Conservation (phyloP, 2,888 invertebrate genomes). For the Petrolisthes manimaculis region DNA sequence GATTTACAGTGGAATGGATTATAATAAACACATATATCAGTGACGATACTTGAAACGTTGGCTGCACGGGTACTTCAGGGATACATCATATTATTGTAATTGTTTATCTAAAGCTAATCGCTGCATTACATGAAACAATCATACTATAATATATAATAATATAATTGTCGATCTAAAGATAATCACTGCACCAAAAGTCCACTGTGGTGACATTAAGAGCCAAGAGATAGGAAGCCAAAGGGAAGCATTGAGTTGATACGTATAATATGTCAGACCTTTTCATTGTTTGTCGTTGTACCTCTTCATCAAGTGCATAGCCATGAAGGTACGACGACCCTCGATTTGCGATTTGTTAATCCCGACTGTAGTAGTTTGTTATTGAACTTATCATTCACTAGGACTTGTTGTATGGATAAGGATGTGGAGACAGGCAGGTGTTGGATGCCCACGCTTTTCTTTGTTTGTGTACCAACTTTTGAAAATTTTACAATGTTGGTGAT, state of each 20-base stretch:
- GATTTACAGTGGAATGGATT: too few relatives aligned
- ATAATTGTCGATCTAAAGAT: too few relatives aligned
- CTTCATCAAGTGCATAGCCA: neutral
- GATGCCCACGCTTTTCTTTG: neutral
- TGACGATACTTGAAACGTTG: too few relatives aligned
- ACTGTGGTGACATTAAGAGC: neutral
- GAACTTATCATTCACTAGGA: neutral
- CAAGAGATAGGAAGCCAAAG: neutral
- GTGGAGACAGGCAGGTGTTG: neutral
- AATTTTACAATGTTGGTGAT: too few relatives aligned
- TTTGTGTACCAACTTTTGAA: neutral
- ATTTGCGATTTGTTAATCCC: neutral
- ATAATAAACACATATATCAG: too few relatives aligned
- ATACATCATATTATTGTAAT: too few relatives aligned
- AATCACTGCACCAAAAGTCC: too few relatives aligned
- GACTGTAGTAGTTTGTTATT: neutral
- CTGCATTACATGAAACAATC: too few relatives aligned
- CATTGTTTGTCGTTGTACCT: neutral
- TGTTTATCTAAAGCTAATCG: too few relatives aligned
- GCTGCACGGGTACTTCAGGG: too few relatives aligned
- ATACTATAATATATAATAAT: too few relatives aligned
- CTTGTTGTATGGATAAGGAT: neutral
- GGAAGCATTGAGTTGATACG: neutral
- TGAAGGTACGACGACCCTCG: neutral
- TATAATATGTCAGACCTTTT: neutral